Base-by-base conservation (phyloP, 2,113 vertebrate genomes). In the Nerophis lumbriciformis region DNA sequence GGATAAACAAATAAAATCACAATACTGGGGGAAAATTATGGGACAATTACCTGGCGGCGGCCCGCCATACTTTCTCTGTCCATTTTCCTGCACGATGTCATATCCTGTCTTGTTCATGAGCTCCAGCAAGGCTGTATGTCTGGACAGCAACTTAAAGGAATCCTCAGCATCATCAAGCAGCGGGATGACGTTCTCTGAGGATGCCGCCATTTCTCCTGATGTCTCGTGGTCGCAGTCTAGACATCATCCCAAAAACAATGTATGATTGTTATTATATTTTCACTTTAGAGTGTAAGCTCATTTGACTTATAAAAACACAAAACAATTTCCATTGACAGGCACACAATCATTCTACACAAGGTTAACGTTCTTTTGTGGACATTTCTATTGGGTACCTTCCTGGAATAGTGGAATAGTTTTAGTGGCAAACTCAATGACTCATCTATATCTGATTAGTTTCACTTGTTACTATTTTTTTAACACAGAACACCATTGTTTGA, bases 61-160 rank as follows among this genome's bases (percentile, higher is more conserved):
- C n/a, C 96, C 95, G 47, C 95, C 96, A 68, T 93, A 98, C 87
- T 93, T 98, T 71, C 95, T 93, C 72, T 98, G 96, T 1, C 95
- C 96, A n/a, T 99, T 99, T 82, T 93, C 94, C 79, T 99, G 95
- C 75, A 97, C 84, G 89, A 99, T 94, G 78, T 64, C 91, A 79
- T 98, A 97, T 0, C 95, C 95, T 3, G 93, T 95, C 82, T 88
- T 94, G 71, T 95, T 91, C 88, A 97, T 93, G 19, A 98, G 84
- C 2, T 85, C 88, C 16, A 98, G 85, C 53, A 98, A 88, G 8
- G 94, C 93, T 14, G 89, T 82, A 73, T 94, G 92, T 72, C 86
- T 94, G 15, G 88, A 84, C 28, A 75, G 81, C 60, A 63, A 68
- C 19, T 12, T 53, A 8, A 83, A 84, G 16, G 84, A 81, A 21